These are phyloP conservation scores for Chauna torquata DNA, from an alignment of 2,113 vertebrate species.

Conservation along the genomic window DNA sequence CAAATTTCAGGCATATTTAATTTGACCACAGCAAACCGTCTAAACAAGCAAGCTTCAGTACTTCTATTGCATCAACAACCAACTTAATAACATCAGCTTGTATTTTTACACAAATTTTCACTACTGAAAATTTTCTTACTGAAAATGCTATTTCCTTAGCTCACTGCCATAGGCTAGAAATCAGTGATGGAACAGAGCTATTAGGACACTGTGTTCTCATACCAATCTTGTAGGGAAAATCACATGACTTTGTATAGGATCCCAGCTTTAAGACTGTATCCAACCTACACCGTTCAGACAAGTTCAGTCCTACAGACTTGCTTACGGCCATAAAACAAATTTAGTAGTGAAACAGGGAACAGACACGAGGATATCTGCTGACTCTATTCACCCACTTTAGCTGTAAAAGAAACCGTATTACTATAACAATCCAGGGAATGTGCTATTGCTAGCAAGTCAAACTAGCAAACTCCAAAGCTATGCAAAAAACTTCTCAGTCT, in stretches of 20 bases:
- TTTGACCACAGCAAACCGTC: conserved; percentile 4
- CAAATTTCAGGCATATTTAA: conserved; percentile 12
- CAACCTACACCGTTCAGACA: background rate
- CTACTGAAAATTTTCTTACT: background rate
- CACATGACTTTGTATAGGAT: background rate
- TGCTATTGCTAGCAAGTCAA: background rate
- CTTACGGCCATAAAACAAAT: background rate
- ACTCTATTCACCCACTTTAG: background rate
- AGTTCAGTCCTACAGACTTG: background rate
- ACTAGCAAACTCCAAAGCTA: background rate
- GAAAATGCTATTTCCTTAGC: background rate
- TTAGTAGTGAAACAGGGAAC: background rate
- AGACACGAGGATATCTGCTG: background rate
- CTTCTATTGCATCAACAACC: background rate
- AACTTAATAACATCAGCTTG: background rate
- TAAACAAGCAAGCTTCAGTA: conserved; percentile 22
- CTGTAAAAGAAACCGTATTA: background rate
- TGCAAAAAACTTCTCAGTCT: background rate
- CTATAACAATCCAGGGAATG: background rate
- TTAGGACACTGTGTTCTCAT: background rate
- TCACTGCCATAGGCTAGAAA: background rate
- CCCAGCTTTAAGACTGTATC: background rate
- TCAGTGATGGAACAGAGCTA: background rate
- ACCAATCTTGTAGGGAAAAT: background rate
- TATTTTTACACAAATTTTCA: background rate